phyloP scores from a whole-genome alignment of 2,888 invertebrate genomes.

The Cephus runcator region DNA sequence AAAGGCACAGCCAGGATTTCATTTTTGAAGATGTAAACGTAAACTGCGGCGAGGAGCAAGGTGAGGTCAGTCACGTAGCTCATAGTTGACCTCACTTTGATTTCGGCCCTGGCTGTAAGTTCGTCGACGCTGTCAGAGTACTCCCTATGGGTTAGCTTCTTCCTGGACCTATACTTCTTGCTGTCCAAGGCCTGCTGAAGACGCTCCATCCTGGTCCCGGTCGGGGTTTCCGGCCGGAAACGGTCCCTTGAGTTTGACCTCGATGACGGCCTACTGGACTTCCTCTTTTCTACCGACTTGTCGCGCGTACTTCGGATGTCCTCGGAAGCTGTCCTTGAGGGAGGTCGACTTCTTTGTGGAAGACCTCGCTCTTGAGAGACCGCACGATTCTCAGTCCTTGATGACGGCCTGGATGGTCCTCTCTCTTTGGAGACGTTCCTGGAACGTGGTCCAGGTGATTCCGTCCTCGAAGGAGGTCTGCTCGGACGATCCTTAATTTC shows the following conservation, averaged over 20 bases:
- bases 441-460: constrained; percentile 45
- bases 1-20: constrained; percentile 84
- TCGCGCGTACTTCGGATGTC: constrained; percentile 30
- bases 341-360: constrained; percentile 17
- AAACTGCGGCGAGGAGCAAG: constrained; percentile 80
- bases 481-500: constrained; percentile 26
- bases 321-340: constrained; percentile 33
- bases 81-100: constrained; percentile 75
- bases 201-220: constrained; percentile 59
- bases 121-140: constrained; percentile 37
- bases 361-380: constrained; percentile 32
- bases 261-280: constrained; percentile 41
- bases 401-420: constrained; percentile 47
- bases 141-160: constrained; percentile 26
- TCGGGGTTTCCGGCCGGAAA: constrained; percentile 52
- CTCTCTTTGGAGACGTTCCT: constrained; percentile 42
- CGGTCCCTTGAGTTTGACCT: constrained; percentile 55
- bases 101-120: constrained; percentile 73
- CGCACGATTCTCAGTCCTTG: constrained; percentile 41
- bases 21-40: constrained; percentile 84
- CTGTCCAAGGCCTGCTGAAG: constrained; percentile 45
- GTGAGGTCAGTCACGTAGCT: constrained; percentile 81
- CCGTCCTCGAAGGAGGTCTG: constrained; percentile 43
- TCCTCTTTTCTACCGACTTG: constrained; percentile 26
- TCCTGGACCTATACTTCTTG: constrained; percentile 37